These are phyloP conservation scores for human DNA, from an alignment of 2,113 vertebrate species.

Conservation along the genomic window GRCh38 chr17:56568501-56569000, in stretches of 20 bases:
- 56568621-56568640: background rate
- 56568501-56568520: background rate
- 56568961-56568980: background rate
- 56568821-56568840: background rate
- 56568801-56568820: background rate
- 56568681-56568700: background rate
- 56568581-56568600: conserved; percentile 22
- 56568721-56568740: background rate
- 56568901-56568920: background rate
- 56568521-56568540: background rate
- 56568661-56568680: background rate
- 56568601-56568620: background rate
- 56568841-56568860: background rate
- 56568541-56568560: background rate
- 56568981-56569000: background rate
- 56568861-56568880: background rate
- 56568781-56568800: background rate
- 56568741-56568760: background rate
- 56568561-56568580: background rate
- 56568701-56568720: background rate
- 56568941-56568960: background rate
- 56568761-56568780: background rate
- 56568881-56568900: background rate
- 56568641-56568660: background rate
- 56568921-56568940: background rate